Base-by-base conservation (phyloP, 2,888 invertebrate species). In the Pseudoips prasinana region DNA sequence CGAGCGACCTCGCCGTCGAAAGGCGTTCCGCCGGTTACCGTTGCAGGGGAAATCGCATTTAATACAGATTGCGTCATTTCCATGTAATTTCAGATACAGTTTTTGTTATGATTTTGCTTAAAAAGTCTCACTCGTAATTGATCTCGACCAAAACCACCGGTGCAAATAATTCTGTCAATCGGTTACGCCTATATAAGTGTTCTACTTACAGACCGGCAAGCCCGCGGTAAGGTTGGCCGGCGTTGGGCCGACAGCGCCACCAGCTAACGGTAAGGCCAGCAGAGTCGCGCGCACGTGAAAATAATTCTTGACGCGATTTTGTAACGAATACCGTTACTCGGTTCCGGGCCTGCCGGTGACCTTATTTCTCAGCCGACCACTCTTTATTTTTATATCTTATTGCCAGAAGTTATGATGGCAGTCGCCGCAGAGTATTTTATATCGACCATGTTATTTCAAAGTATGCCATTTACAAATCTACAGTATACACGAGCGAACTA, bases 241-340 rank as follows among this genome's bases (percentile, higher is more conserved):
- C 48, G 68, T 54, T 64, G 68, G 2, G 20, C 3, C 58, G 60
- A 67, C 72, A 64, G 54, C 64, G 69, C 67, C 67, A 66, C 66
- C 54, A 66, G 65, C 62, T 85, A 85, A 85, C 86, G 86, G 85
- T 81, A 64, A 54, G 65, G 45, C 52, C 51, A 64, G 46, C 63
- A 65, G 60, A 69, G 67, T 65, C 67, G 71, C 64, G 75, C 72
- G 85, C 84, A 85, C 87, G 85, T 86, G 86, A 86, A 86, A 77
- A 86, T 87, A 86, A 86, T 87, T 86, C 87, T 87, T 84, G 85
- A 80, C 79, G 87, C 78, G 81, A 85, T 87, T 87, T 88, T 85
- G 87, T 86, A 87, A 87, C 76, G 67, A 74, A 82, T 68, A 84
- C 88, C 85, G 88, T 80, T 87, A 85, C 67, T 75, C 74, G 73